Base-by-base conservation (phyloP, 2,797 vertebrate species). In the Steatocranus sp. region DNA sequence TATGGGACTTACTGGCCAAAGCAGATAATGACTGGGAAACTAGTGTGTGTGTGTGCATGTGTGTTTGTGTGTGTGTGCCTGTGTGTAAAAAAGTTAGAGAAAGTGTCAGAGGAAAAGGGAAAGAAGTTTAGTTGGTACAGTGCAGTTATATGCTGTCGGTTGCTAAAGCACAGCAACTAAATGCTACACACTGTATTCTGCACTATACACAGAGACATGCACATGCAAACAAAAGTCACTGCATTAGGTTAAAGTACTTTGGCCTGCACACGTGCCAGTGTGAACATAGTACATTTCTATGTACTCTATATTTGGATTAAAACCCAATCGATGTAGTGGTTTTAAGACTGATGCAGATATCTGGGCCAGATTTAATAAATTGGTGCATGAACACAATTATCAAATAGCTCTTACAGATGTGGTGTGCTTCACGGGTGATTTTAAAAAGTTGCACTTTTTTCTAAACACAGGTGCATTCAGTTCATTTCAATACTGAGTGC, bases 1-100 rank as follows among this genome's bases (percentile, higher is more conserved):
- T 86, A 82, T 85, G 87, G 88, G 88, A 91, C 82, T 78, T 51
- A 76, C 87, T 92, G 88, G 87, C 78, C 50, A 34, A 11, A 77
- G 83, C 78, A 74, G 87, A 93, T 94, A 90, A 90, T 38, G 17
- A 50, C 83, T 14, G 75, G 78, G 50, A 56, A 75, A 83, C 76
- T 15, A 6, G 32, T 82, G 51, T 63, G 66, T 46, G 43, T 80
- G 32, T 78, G 73, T 36, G 53, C 50, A 46, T 46, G 68, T 34
- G 12, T 56, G 48, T 75, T 53, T 46, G 43, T 70, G 46, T 78
- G 79, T 54, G 23, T 50, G 58, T 61, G 63, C 43, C 68, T 74
- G 80, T 75, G 53, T 46, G 43, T 46, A 43, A 73, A 73, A 73
- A 73, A 73, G 70, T 25, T 38, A 56, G 12, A 78, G 66, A 38